Conservation (phyloP, 2,113 vertebrate genomes). For the Bos javanicus region DNA sequence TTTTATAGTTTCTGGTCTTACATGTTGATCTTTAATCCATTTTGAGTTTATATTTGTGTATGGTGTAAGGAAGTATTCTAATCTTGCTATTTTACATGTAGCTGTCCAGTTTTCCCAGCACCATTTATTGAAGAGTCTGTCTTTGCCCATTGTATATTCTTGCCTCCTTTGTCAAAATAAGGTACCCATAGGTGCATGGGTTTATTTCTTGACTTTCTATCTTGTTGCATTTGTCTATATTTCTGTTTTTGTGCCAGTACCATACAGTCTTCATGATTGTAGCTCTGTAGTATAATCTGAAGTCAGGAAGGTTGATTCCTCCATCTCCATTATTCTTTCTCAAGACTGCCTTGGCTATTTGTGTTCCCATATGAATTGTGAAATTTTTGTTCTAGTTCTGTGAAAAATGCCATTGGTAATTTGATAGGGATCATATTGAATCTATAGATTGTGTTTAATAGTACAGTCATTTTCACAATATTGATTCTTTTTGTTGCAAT, state of each 20-base stretch:
- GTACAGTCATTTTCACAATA: neutral
- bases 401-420: neutral
- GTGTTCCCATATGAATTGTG: neutral
- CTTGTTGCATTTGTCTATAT: neutral
- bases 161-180: neutral
- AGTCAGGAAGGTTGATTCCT: neutral
- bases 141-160: neutral
- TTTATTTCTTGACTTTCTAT: neutral
- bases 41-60: neutral
- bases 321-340: neutral
- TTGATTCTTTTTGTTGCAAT: neutral
- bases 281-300: neutral
- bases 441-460: neutral
- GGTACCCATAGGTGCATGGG: neutral
- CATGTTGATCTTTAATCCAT: neutral
- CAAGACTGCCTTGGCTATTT: neutral
- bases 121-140: neutral
- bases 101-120: neutral
- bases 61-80: neutral
- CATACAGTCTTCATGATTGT: neutral
- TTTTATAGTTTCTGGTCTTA: neutral
- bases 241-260: neutral
- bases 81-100: neutral
- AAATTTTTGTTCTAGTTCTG: neutral
- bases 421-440: neutral